Conservation (phyloP, 2,113 vertebrate genomes). For the Thinocorus orbignyianus region DNA sequence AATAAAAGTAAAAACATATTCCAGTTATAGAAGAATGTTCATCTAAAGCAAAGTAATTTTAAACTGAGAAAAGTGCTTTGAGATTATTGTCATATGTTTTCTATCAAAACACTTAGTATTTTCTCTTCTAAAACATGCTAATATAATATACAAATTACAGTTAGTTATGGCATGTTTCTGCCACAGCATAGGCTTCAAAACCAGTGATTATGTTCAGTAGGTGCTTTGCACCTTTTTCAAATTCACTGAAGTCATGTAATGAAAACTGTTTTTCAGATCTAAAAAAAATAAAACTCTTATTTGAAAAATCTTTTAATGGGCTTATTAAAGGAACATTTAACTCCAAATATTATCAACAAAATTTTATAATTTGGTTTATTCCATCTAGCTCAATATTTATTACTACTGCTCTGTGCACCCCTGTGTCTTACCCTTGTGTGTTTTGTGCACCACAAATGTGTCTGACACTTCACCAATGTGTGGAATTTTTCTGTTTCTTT, state of each 20-base stretch:
- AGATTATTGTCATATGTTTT: background rate
- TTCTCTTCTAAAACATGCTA: background rate
- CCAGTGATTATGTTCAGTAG: background rate
- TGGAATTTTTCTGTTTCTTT: background rate
- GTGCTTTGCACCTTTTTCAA: background rate
- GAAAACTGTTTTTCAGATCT: background rate
- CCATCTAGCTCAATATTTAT: background rate
- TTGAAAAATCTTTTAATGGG: background rate
- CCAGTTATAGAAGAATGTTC: background rate
- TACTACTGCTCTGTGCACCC: background rate
- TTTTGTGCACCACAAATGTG: background rate
- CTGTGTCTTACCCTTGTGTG: background rate
- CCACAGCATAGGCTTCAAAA: background rate
- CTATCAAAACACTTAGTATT: background rate
- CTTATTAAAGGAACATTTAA: background rate
- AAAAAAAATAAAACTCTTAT: background rate
- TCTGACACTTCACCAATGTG: background rate
- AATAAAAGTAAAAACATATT: background rate
- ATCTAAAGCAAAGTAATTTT: background rate
- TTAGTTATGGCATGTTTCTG: background rate
- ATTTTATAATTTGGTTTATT: background rate
- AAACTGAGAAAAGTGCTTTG: background rate
- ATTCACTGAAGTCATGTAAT: background rate
- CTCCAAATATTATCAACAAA: background rate
- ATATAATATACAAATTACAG: background rate